Evolutionary conservation across 2,888 invertebrate genomes (phyloP), one percentile per base, ranked within the genome.

Genomic region (Lithophane semibrunnea): DNA sequence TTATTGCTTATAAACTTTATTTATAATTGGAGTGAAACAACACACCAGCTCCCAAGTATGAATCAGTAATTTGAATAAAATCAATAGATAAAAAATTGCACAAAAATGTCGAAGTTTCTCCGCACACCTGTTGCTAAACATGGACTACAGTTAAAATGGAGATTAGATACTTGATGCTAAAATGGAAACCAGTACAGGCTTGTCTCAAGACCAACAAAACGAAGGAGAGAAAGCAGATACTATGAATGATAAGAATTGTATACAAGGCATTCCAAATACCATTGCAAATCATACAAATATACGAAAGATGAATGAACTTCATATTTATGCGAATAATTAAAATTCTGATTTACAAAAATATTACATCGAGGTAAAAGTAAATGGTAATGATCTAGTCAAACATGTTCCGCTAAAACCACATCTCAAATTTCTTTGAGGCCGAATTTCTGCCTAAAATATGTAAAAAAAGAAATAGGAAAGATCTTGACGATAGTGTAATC

Each of bases 81-180:
- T 44, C 42, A 52, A 72, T 73, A 65, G 2, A 77, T 61, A 68
- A 56, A 58, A 71, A 44, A 82, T 75, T 77, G 52, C 47, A 52
- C 24, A 65, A 84, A 71, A 68, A 54, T 60, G 13, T 44, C 61
- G 16, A 66, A 74, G 54, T 86, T 79, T 82, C 76, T 63, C 73
- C 69, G 52, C 63, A 65, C 67, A 73, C 70, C 73, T 79, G 84
- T 77, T 67, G 63, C 60, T 77, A 67, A 73, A 71, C 66, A 69
- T 74, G 47, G 60, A 52, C 52, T 42, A 66, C 73, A 56, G 68
- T 83, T 80, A 68, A 77, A 80, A 82, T 86, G 73, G 66, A 84
- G 75, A 86, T 88, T 81, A 88, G 87, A 75, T 83, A 85, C 77
- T 81, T 66, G 69, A 73, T 80, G 77, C 80, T 86, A 84, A 88